These are phyloP conservation scores for Lacerta viridis DNA, from an alignment of 2,797 vertebrate genomes.

Conservation along the genomic window DNA sequence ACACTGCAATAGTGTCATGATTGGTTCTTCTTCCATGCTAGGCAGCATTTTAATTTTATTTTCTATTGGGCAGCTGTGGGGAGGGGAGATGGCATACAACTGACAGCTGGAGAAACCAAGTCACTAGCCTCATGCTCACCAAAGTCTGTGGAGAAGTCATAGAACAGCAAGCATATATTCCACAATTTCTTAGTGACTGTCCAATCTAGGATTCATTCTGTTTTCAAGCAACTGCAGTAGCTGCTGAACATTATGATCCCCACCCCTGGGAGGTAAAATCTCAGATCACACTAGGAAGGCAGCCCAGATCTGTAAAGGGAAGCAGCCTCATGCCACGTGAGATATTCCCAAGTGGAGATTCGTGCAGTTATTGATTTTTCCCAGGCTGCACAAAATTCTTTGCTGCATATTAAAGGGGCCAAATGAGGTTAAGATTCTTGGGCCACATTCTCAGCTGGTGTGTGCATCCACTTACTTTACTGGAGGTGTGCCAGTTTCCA, in stretches of 20 bases:
- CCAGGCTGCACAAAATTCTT: neutral
- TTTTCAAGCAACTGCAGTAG: constrained; percentile 20
- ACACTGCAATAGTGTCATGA: neutral
- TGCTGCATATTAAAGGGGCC: constrained; percentile 43
- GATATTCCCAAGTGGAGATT: constrained; percentile 21
- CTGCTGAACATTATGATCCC: neutral
- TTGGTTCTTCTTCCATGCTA: neutral
- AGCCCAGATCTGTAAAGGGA: constrained; percentile 32
- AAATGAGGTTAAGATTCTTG: neutral
- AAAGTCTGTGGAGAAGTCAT: neutral
- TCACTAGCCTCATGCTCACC: neutral
- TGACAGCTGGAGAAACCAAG: neutral
- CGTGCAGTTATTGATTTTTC: neutral
- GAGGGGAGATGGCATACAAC: neutral
- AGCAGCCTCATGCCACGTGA: constrained; percentile 26
- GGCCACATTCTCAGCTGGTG: constrained; percentile 34
- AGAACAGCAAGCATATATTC: fast-evolving
- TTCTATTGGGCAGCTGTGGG: neutral
- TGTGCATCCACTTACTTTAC: constrained; percentile 34
- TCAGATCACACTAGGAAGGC: constrained; percentile 34
- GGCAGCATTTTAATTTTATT: neutral
- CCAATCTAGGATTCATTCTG: neutral
- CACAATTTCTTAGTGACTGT: fast-evolving
- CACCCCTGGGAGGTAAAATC: neutral
- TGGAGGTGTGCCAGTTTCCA: constrained; percentile 39